Evolutionary conservation across 2,888 invertebrate genomes (phyloP), one percentile per base, ranked within the genome.

Genomic region (Aphodius granarius): DNA sequence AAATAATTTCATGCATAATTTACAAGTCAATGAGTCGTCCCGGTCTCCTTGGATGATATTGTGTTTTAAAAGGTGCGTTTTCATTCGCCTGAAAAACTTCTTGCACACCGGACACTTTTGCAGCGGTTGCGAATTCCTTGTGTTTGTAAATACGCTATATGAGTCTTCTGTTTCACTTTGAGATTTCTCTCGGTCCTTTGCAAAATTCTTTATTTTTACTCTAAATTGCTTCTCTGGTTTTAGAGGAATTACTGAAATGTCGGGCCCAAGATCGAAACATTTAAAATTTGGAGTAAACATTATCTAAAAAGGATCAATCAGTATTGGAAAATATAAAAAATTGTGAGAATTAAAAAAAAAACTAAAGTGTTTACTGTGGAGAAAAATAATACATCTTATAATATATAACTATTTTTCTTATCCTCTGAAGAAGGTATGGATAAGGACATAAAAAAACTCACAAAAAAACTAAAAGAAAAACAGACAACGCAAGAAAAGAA

Each of bases 31-130:
- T 6, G 82, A 81, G 76, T 84, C 83, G 72, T 81, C 81, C 6
- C 83, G 81, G 43, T 82, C 80, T 21, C 81, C 78, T 73, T 79
- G 82, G 4, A 81, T 76, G 72, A 84, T 81, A 75, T 84, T 83
- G 76, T 88, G 87, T 80, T 87, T 88, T 22, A 85, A 79, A 5
- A 89, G 86, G 79, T 89, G 87, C 76, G 84, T 89, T 84, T 83
- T 88, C 88, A 84, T 89, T 84, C 79, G 84, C 81, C 81, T 86
- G 83, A 86, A 87, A 77, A 75, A 83, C 66, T 87, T 86, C 81
- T 86, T 87, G 79, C 87, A 87, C 71, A 87, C 82, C 6, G 86
- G 87, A 78, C 87, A 87, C 77, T 86, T 86, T 81, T 86, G 85
- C 74, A 87, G 79, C 17, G 86, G 86, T 72, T 83, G 83, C 4